phyloP scores from a whole-genome alignment of 2,888 invertebrate genomes.

The Laothoe populi region DNA sequence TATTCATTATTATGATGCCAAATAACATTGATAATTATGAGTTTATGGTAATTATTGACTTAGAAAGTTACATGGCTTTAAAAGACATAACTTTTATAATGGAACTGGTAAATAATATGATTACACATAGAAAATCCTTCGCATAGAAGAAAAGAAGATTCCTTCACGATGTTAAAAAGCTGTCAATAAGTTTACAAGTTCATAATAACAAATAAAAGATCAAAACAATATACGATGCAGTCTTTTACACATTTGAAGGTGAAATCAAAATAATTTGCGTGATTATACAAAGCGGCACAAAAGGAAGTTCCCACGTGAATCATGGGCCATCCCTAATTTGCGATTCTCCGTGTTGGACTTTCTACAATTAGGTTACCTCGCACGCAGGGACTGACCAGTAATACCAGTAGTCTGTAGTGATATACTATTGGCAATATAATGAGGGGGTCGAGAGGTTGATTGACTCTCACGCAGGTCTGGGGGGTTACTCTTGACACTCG shows the following conservation, averaged over 20 bases:
- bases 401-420: slow-evolving; percentile 75
- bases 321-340: slow-evolving; percentile 52
- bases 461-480: slow-evolving; percentile 64
- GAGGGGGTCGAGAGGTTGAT: slow-evolving; percentile 49
- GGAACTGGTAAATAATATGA: too few relatives aligned
- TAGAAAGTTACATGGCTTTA: too few relatives aligned
- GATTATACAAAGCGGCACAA: slow-evolving; percentile 22
- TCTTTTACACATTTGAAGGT: not conserved
- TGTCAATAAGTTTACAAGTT: too few relatives aligned
- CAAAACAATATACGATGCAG: not conserved
- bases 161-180: too few relatives aligned
- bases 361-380: slow-evolving; percentile 75
- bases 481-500: too few relatives aligned
- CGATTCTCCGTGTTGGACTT: slow-evolving; percentile 71
- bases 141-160: too few relatives aligned
- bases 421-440: slow-evolving; percentile 71
- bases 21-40: too few relatives aligned
- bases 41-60: too few relatives aligned
- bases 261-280: slow-evolving; percentile 11
- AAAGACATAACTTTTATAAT: too few relatives aligned
- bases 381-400: slow-evolving; percentile 64
- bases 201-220: not conserved
- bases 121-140: too few relatives aligned
- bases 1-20: too few relatives aligned
- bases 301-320: slow-evolving; percentile 27